Conservation (phyloP, 2,113 vertebrate genomes). For the Zeus faber region DNA sequence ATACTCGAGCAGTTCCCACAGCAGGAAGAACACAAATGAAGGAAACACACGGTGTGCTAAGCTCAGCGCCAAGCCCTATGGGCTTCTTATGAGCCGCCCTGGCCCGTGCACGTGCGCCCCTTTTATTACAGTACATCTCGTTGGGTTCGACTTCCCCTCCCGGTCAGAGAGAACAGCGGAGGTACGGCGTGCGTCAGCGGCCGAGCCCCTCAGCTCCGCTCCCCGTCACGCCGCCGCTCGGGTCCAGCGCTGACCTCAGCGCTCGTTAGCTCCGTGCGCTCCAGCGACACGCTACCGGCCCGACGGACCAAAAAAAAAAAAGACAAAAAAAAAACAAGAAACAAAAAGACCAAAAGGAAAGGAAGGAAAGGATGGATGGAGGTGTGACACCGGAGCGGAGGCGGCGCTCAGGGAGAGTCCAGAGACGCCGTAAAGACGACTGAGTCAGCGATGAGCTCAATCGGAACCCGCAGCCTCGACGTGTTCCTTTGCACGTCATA, state of each 20-base stretch:
- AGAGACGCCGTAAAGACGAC: conserved; percentile 35
- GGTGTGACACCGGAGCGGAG: conserved; percentile 44
- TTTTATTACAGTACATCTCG: too few species aligned
- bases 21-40: too few species aligned
- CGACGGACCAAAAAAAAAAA: too few species aligned
- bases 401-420: conserved; percentile 26
- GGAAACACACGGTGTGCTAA: too few species aligned
- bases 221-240: too few species aligned
- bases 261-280: conserved; percentile 41
- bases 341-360: too few species aligned
- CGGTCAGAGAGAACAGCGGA: conserved; percentile 6
- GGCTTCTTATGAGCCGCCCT: too few species aligned
- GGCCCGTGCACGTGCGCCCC: too few species aligned
- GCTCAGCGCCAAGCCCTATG: too few species aligned
- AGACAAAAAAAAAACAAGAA: conserved; percentile 20
- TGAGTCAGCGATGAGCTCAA: conserved; percentile 38
- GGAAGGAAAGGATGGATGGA: too few species aligned
- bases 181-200: conserved; percentile 22
- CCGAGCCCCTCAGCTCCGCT: conserved; percentile 25
- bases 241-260: conserved; percentile 55
- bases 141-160: too few species aligned
- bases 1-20: too few species aligned
- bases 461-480: conserved; percentile 37
- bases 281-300: conserved; percentile 27
- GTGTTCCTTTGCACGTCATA: conserved; percentile 57